phyloP scores from a whole-genome alignment of 2,113 vertebrate species.

The Sceloporus tristichus region DNA sequence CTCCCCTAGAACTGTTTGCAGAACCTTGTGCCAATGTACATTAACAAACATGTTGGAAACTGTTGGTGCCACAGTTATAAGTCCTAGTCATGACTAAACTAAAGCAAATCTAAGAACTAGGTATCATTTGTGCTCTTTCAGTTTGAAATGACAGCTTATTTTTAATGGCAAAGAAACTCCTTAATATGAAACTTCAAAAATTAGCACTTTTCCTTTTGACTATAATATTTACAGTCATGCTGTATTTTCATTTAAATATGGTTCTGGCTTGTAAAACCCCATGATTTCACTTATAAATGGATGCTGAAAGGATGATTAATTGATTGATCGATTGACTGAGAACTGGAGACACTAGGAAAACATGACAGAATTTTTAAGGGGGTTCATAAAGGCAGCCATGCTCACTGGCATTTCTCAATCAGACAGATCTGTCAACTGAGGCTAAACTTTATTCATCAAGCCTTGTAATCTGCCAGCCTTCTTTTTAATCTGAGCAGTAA shows the following conservation, averaged over 20 bases:
- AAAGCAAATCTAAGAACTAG: conserved; percentile 27
- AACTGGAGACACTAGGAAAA: background rate
- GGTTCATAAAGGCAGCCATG: background rate
- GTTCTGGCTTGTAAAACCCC: background rate
- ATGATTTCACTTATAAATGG: conserved; percentile 6
- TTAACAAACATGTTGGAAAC: conserved; percentile 41
- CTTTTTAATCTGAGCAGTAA: background rate
- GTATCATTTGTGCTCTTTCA: background rate
- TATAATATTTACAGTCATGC: background rate
- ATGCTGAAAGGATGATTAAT: background rate
- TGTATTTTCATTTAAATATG: conserved; percentile 4
- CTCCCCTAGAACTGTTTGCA: conserved; percentile 59
- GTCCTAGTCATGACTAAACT: conserved; percentile 35
- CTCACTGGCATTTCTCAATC: background rate
- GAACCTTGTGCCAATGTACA: conserved; percentile 29
- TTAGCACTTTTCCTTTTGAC: conserved; percentile 13
- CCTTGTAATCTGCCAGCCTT: background rate
- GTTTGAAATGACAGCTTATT: conserved; percentile 20
- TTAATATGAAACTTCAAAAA: background rate
- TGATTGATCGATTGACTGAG: background rate
- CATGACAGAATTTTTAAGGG: background rate
- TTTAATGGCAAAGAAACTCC: background rate
- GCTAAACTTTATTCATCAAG: background rate
- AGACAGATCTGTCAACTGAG: background rate
- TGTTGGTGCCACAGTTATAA: background rate